Percentiles rank a stretch among this genome's conserved stretches.
These are phyloP conservation scores for Coenonympha arcania DNA, from an alignment of 2,888 invertebrate genomes.

Conservation along the genomic window DNA sequence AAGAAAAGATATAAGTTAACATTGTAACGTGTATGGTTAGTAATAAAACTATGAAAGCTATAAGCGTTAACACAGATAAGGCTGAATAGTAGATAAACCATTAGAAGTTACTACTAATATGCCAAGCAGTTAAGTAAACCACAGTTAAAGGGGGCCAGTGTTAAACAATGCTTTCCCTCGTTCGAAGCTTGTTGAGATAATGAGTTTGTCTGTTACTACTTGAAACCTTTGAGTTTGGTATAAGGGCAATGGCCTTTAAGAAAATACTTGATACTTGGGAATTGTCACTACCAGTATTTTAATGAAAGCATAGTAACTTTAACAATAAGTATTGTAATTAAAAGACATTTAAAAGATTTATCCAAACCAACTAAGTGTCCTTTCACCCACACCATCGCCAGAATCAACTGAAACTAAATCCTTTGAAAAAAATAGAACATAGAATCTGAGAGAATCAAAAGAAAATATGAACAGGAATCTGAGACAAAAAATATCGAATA, in stretches of 20 bases:
- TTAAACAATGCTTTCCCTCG: constrained; percentile 29
- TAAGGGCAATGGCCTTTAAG: constrained; percentile 24
- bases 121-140: constrained; percentile 8
- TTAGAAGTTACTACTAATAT: constrained; percentile 13
- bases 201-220: constrained; percentile 22
- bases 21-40: not conserved
- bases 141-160: constrained; percentile 19
- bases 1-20: not conserved
- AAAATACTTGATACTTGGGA: not conserved
- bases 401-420: too few relatives aligned
- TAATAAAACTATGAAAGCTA: not conserved
- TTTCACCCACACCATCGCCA: too few relatives aligned
- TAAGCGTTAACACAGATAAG: not conserved
- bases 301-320: too few relatives aligned
- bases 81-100: not conserved
- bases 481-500: too few relatives aligned
- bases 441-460: too few relatives aligned
- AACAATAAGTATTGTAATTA: too few relatives aligned
- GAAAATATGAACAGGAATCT: too few relatives aligned
- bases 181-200: constrained; percentile 27
- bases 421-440: too few relatives aligned
- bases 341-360: too few relatives aligned
- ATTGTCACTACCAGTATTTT: too few relatives aligned
- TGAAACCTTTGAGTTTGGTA: constrained; percentile 26
- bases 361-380: too few relatives aligned